These are phyloP conservation scores for Bellardia pandia DNA, from an alignment of 2,888 invertebrate genomes.

Conservation along the genomic window DNA sequence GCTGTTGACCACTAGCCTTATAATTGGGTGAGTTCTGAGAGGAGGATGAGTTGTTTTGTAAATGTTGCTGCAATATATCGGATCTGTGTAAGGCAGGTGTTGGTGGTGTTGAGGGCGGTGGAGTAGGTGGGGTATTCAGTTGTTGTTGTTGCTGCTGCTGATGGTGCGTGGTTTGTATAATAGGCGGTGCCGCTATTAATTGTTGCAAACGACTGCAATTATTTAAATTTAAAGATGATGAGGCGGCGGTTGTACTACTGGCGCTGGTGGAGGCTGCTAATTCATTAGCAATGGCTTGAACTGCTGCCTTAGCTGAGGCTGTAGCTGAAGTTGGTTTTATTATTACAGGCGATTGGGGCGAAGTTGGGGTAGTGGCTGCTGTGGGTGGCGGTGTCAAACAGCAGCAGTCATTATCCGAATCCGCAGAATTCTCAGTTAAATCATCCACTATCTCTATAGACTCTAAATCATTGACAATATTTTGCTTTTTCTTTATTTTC, in stretches of 20 bases:
- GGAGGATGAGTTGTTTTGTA: slow-evolving; percentile 45
- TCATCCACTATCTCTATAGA: slow-evolving; percentile 61
- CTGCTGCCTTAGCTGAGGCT: slow-evolving; percentile 70
- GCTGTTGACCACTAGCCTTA: slow-evolving; percentile 61
- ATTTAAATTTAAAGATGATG: slow-evolving; percentile 51
- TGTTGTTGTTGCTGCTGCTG: slow-evolving; percentile 72
- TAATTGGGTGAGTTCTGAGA: slow-evolving; percentile 57
- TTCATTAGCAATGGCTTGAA: slow-evolving; percentile 42
- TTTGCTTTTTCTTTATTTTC: slow-evolving; percentile 84
- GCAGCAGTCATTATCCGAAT: slow-evolving; percentile 68
- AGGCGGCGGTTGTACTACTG: slow-evolving; percentile 43
- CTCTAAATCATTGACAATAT: slow-evolving; percentile 76
- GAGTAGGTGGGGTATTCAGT: slow-evolving; percentile 71
- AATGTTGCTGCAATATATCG: slow-evolving; percentile 67
- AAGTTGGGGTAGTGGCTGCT: slow-evolving; percentile 74
- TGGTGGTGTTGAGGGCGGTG: slow-evolving; percentile 73
- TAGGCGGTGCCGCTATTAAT: slow-evolving; percentile 81
- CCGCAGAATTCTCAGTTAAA: slow-evolving; percentile 71
- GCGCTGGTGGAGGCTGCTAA: slow-evolving; percentile 40
- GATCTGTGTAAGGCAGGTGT: slow-evolving; percentile 63
- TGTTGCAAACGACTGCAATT: slow-evolving; percentile 82
- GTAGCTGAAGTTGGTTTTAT: slow-evolving; percentile 62
- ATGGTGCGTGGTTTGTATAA: slow-evolving; percentile 75
- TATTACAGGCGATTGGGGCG: slow-evolving; percentile 72
- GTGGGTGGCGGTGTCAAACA: slow-evolving; percentile 74